Evolutionary conservation across 2,888 invertebrate species (phyloP).

Genomic region (Anorthoa munda): DNA sequence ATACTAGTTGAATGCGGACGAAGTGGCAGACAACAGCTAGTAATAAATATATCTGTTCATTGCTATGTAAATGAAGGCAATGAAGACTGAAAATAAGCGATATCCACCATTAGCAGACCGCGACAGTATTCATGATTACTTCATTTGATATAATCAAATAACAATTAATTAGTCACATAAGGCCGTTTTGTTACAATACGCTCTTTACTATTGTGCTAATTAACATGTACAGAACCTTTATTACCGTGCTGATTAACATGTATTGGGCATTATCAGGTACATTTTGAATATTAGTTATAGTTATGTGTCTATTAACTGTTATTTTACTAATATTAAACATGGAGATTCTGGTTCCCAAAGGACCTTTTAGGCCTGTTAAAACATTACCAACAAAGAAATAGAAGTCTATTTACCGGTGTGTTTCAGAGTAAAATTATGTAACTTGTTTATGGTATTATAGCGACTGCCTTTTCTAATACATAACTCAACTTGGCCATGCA

Average conservation of each 20-base stretch:
- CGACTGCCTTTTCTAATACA: too few relatives aligned
- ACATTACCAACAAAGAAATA: neutral
- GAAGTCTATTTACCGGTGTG: neutral
- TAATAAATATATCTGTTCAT: too few relatives aligned
- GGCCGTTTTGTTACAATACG: neutral
- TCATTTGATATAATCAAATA: conserved; percentile 23
- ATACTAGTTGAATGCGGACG: too few relatives aligned
- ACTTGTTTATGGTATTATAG: neutral
- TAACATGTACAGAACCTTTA: neutral
- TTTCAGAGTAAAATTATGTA: neutral
- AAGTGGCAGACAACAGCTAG: too few relatives aligned
- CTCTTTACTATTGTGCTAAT: conserved; percentile 4
- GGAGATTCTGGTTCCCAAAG: neutral
- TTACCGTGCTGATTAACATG: neutral
- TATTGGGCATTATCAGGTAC: conserved; percentile 2
- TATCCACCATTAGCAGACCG: too few relatives aligned
- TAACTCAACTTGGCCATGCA: too few relatives aligned
- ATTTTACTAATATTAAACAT: neutral
- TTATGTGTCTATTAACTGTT: neutral
- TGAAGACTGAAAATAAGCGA: too few relatives aligned
- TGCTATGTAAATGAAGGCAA: too few relatives aligned
- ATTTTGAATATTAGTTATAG: conserved; percentile 1
- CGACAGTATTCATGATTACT: conserved; percentile 11
- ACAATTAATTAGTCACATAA: conserved; percentile 14
- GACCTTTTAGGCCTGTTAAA: neutral